Conservation (phyloP, 1,140 invertebrate genomes). For the Meteorus sp. region DNA sequence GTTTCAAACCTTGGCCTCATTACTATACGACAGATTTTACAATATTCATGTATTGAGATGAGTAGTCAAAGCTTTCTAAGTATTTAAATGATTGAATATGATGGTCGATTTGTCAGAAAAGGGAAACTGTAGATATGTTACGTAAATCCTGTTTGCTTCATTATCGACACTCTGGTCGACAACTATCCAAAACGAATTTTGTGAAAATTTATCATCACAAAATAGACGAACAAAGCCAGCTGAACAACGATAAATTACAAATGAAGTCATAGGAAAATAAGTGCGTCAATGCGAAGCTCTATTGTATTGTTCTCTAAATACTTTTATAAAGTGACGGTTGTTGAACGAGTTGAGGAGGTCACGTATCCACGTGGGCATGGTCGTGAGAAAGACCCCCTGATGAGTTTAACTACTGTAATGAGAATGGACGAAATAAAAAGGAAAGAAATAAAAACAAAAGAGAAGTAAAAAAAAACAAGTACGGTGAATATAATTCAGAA, state of each 20-base stretch:
- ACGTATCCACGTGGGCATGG: conserved; percentile 34
- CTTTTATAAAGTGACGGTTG: conserved; percentile 37
- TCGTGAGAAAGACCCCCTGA: conserved; percentile 34
- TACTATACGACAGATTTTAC: too few relatives aligned
- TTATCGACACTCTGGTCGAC: too few relatives aligned
- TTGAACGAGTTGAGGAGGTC: conserved; percentile 41
- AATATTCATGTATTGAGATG: background rate
- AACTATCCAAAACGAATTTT: background rate
- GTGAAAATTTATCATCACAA: background rate
- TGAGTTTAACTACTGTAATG: background rate
- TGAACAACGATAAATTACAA: background rate
- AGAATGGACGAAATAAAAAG: background rate
- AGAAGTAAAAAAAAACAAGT: background rate
- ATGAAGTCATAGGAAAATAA: background rate
- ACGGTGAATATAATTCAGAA: background rate
- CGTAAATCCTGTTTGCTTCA: too few relatives aligned
- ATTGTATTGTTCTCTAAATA: conserved; percentile 37
- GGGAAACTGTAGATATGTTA: too few relatives aligned
- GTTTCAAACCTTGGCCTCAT: conserved; percentile 17
- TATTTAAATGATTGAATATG: background rate
- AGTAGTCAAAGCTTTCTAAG: conserved; percentile 12
- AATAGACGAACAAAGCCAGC: background rate
- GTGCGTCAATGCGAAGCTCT: background rate
- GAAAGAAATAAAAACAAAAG: background rate
- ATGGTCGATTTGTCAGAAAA: too few relatives aligned